These are phyloP conservation scores for Lasius fuliginosus DNA, from an alignment of 2,888 invertebrate genomes.

Conservation along the genomic window DNA sequence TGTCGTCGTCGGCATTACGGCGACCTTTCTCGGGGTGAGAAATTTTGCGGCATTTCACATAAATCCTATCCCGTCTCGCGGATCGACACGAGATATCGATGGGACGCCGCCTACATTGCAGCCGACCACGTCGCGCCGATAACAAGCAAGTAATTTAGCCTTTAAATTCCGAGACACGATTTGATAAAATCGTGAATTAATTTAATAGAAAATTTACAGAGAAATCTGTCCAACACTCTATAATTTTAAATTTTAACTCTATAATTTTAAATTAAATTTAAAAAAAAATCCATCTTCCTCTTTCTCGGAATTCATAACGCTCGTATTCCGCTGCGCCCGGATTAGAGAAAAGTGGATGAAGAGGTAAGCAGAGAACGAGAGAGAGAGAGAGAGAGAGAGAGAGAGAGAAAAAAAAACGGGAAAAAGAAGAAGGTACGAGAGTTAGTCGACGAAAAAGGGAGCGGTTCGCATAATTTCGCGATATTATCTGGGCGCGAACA, in stretches of 20 bases:
- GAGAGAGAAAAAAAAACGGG: neutral
- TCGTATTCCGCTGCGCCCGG: neutral
- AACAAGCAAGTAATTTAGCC: neutral
- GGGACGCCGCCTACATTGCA: slow-evolving; percentile 10
- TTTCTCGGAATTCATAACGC: neutral
- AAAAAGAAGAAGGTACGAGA: neutral
- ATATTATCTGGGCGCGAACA: slow-evolving; percentile 76
- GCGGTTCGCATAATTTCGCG: slow-evolving; percentile 76
- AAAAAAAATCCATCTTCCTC: neutral
- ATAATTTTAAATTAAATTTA: neutral
- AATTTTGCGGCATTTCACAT: slow-evolving; percentile 68
- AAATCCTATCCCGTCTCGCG: slow-evolving; percentile 43
- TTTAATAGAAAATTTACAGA: neutral
- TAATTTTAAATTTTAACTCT: too few relatives aligned
- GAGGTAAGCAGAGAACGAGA: neutral
- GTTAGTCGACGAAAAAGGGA: slow-evolving; percentile 56
- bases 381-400: neutral
- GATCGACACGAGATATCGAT: slow-evolving; percentile 50
- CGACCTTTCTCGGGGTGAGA: slow-evolving; percentile 69
- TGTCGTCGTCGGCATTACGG: slow-evolving; percentile 54
- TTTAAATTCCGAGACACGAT: neutral
- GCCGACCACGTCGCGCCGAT: neutral
- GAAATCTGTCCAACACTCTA: neutral
- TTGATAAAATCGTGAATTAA: neutral
- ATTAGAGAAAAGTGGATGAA: slow-evolving; percentile 18